phyloP scores from a whole-genome alignment of 2,113 vertebrate species.

The Ochotona princeps region DNA sequence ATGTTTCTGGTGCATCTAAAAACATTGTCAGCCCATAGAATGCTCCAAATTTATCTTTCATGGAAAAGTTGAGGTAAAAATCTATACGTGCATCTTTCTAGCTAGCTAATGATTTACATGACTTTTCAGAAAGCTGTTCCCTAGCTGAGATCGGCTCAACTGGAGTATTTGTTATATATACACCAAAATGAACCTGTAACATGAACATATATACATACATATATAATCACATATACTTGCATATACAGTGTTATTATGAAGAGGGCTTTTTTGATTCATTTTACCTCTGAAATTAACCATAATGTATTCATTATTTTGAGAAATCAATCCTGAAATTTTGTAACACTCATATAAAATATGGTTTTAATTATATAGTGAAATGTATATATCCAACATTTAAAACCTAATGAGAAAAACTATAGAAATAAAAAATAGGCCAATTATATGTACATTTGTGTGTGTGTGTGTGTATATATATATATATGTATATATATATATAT shows the following conservation, averaged over 20 bases:
- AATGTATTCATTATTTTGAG: neutral
- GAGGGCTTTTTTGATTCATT: neutral
- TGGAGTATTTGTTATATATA: neutral
- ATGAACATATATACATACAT: neutral
- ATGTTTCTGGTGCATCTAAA: neutral
- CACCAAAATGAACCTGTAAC: neutral
- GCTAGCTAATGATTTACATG: neutral
- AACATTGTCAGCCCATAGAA: neutral
- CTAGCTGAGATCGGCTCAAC: neutral
- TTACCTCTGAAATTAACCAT: neutral
- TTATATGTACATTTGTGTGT: neutral
- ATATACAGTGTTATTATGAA: neutral
- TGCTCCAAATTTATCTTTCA: neutral
- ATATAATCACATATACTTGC: too few species aligned
- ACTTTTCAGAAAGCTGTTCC: neutral
- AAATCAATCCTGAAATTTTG: neutral
- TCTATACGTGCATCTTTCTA: neutral
- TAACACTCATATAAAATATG: neutral
- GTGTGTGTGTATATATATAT: too few species aligned
- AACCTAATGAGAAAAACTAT: neutral
- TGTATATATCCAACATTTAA: neutral
- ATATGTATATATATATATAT: too few species aligned
- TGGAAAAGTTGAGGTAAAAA: neutral
- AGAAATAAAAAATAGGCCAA: neutral
- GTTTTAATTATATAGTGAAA: neutral